Conservation (phyloP, 2,113 vertebrate species). For the Rhegmatorhina hoffmannsi region DNA sequence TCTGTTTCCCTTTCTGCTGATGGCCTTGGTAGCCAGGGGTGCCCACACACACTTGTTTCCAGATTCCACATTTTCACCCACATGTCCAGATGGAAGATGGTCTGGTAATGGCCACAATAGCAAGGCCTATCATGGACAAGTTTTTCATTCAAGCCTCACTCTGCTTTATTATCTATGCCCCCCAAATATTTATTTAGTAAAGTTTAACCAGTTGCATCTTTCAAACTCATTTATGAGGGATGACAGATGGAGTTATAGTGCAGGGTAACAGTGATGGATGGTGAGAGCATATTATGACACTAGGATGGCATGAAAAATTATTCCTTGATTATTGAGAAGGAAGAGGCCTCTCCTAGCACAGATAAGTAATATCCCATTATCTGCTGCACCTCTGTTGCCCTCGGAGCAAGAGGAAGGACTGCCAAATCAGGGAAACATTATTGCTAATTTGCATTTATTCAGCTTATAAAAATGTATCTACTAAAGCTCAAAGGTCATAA, state of each 20-base stretch:
- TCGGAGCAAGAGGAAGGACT: neutral
- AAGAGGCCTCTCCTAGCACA: neutral
- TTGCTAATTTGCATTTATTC: neutral
- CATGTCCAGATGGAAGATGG: neutral
- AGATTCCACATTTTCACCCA: neutral
- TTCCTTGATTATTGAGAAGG: neutral
- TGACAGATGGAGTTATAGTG: neutral
- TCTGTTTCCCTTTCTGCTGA: neutral
- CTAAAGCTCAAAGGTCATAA: neutral
- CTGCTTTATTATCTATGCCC: neutral
- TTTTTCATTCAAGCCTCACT: neutral
- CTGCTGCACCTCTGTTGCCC: neutral
- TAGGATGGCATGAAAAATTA: neutral
- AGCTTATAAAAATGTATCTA: neutral
- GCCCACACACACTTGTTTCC: neutral
- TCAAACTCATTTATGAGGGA: neutral
- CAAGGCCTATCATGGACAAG: accelerated
- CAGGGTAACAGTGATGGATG: neutral
- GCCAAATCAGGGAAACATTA: neutral
- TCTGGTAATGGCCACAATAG: neutral
- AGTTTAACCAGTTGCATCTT: neutral
- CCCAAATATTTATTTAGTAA: neutral
- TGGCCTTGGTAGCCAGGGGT: neutral
- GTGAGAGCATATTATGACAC: neutral
- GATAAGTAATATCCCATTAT: neutral